Evolutionary conservation across 2,888 invertebrate genomes (phyloP), one percentile per base, ranked within the genome.

Genomic region (Eupeodes luniger): DNA sequence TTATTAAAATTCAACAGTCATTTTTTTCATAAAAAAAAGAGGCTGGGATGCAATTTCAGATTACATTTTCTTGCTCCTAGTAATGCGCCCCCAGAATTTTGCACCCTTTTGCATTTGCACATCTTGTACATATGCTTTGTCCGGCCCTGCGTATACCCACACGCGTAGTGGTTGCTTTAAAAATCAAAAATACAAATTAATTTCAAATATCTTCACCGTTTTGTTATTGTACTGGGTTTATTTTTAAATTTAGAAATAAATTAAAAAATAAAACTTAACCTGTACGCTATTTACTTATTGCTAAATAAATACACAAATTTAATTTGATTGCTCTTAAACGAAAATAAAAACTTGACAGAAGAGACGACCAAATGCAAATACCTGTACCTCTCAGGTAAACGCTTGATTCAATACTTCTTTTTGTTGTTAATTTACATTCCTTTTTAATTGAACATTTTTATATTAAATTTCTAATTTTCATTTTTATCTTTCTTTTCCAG

Each of bases 401-500:
- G 16, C 14, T n/a, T 16, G n/a, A 11, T 16, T 53, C 27, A 27
- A 27, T n/a, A 36, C 40, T 40, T 3, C 9, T 40, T 40, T 40
- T 40, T 40, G 2, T 40, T 2, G 5, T 10, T 10, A 61, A 62
- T 16, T 40, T 62, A 5, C 16, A 40, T 12, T 61, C 40, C 16
- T 16, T 27, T 64, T 64, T 12, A 47, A 44, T 64, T 36, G 12
- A 27, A 57, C 44, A 12, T 57, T 72, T 72, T 72, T 72, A 36
- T 19, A 57, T 57, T n/a, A 44, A 44, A 40, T 9, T 34, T 59
- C 34, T 59, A 34, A 59, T 19, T 11, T 27, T 57, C 27, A 5
- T 27, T 12, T 34, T 4, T 11, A 5, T 55, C 4, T 55, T 44
- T 40, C 55, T 55, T 57, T 57, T 72, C 10, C 57, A 57, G 57